Evolutionary conservation across 2,888 invertebrate species (phyloP), one percentile per base, ranked within the genome.

Genomic region (Trachelus iudaicus): DNA sequence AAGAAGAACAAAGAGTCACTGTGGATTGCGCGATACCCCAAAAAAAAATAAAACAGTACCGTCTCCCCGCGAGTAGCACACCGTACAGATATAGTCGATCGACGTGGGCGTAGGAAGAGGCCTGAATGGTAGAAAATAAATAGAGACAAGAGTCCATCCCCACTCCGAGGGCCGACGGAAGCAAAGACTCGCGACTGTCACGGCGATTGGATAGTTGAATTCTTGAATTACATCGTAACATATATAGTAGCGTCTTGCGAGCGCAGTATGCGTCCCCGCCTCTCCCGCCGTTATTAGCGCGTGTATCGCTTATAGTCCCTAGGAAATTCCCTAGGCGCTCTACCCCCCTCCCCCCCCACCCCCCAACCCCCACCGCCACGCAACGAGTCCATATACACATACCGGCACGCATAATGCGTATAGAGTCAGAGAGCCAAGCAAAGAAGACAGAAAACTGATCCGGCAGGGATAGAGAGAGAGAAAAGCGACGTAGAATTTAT

Each of bases 171-270:
- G 0, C 31, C 56, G 56, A 6, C 15, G 56, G 23, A 56, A 23
- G 23, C 56, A 56, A 56, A 37, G 37, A 15, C 56, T 23, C 56
- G 13, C 71, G 71, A 33, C 71, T 34, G 71, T 71, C 71, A 71
- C 71, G 71, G 71, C 71, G 71, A 71, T 71, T 71, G 84, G 85
- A 85, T 85, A 85, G 84, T 81, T 80, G 79, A 86, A 85, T 86
- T 85, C 85, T 85, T 86, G 85, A 84, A 86, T 85, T 86, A 86
- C 85, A 86, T 80, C 82, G 81, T 82, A 81, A 86, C 85, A 85
- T 85, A 86, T 86, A 86, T 86, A 86, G 86, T 79, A 83, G 79
- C 81, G 83, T 80, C 81, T 76, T 76, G 78, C 77, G 80, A 79
- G 78, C 31, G 77, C 40, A 76, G 56, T 71, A 30, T 37, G 37